Conservation (phyloP, 2,113 vertebrate genomes). For the Thinocorus orbignyianus region DNA sequence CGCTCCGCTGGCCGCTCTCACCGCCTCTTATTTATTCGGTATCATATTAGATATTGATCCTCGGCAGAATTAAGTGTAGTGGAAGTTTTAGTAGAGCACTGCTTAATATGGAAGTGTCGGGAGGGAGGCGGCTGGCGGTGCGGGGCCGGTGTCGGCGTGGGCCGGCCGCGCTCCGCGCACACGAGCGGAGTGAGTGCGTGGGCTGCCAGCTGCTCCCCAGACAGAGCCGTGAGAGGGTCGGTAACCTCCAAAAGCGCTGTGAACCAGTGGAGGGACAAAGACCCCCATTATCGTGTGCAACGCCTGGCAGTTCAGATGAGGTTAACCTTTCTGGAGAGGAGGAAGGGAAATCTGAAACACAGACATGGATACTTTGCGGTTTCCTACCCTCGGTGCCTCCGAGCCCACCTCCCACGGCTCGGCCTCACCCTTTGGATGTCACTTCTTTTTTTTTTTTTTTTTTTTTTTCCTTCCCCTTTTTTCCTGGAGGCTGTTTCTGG, state of each 20-base stretch:
- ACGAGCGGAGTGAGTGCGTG: neutral
- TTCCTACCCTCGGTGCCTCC: conserved; percentile 5
- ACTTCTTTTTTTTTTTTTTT: neutral
- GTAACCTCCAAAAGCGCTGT: neutral
- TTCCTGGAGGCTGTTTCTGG: neutral
- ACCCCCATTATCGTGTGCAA: neutral
- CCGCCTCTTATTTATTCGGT: conserved; percentile 81
- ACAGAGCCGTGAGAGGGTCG: neutral
- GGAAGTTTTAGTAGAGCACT: conserved; percentile 69
- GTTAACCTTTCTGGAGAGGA: conserved; percentile 31
- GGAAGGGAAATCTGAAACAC: conserved; percentile 48
- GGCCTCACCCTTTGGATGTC: conserved; percentile 36
- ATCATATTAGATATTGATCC: conserved; percentile 85
- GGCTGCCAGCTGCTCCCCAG: neutral
- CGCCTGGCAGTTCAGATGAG: conserved; percentile 11
- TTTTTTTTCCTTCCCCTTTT: rapidly evolving
- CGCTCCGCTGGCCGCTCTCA: conserved; percentile 79
- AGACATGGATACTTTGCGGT: conserved; percentile 16
- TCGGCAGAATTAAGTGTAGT: conserved; percentile 78
- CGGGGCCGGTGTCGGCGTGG: neutral
- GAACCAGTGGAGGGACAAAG: neutral
- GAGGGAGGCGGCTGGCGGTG: neutral
- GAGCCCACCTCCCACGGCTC: conserved; percentile 8
- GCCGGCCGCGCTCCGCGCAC: neutral
- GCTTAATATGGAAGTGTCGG: conserved; percentile 7